Conservation (phyloP, 1,140 invertebrate species). For the Oncopeltus fasciatus region DNA sequence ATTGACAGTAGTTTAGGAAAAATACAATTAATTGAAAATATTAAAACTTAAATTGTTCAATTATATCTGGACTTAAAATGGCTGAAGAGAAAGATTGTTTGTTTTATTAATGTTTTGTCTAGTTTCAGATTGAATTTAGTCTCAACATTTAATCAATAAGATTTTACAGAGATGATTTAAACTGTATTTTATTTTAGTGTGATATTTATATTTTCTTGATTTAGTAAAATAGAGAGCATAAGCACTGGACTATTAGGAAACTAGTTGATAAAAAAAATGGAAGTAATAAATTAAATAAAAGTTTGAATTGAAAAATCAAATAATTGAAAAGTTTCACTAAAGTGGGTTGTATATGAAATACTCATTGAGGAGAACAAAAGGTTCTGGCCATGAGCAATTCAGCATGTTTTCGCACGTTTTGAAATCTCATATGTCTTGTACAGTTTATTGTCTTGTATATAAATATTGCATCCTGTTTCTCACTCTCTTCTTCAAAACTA, state of each 20-base stretch:
- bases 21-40: too few species aligned
- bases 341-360: not conserved
- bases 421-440: conserved; percentile 12
- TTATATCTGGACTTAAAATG: too few species aligned
- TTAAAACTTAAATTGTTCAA: too few species aligned
- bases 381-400: conserved; percentile 8
- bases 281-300: not conserved
- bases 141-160: too few species aligned
- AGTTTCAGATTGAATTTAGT: not conserved
- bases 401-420: conserved; percentile 20
- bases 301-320: not conserved
- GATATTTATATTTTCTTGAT: too few species aligned
- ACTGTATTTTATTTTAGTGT: too few species aligned
- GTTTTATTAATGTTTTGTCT: not conserved
- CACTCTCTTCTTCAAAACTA: conserved; percentile 15
- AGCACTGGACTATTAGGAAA: conserved; percentile 1
- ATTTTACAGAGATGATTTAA: too few species aligned
- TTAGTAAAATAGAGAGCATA: not conserved
- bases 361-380: not conserved
- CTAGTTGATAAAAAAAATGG: not conserved
- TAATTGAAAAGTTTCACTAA: not conserved
- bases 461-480: conserved; percentile 17
- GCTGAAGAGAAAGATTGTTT: not conserved
- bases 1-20: too few species aligned
- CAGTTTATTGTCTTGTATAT: conserved; percentile 15